A percentile compares a stretch with the other conserved stretches of the same genome.
phyloP scores from a whole-genome alignment of 2,888 invertebrate genomes.

The Dichetophora obliterata region DNA sequence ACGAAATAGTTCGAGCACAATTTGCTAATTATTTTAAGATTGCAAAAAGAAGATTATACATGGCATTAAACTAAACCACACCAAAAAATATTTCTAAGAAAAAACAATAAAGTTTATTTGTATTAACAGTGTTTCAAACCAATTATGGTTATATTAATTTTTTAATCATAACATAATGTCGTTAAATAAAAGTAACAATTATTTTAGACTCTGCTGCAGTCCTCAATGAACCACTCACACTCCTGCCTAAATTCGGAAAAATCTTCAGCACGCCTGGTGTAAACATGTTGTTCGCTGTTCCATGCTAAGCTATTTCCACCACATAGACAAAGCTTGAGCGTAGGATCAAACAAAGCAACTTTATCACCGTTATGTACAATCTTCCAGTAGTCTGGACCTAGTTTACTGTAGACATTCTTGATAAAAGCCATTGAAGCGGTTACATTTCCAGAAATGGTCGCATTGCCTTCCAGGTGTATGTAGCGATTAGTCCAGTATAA shows the following conservation, averaged over 20 bases:
- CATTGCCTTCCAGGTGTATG: slow-evolving; percentile 46
- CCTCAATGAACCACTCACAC: slow-evolving; percentile 58
- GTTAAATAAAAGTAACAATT: neutral
- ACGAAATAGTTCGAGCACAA: neutral
- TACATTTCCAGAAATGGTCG: slow-evolving; percentile 1
- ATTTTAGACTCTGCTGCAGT: slow-evolving; percentile 52
- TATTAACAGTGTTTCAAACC: neutral
- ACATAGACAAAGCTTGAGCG: slow-evolving; percentile 49
- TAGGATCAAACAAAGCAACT: slow-evolving; percentile 51
- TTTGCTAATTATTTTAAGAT: neutral
- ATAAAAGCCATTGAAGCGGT: slow-evolving; percentile 45
- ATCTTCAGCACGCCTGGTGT: slow-evolving; percentile 52
- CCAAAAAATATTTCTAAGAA: too few relatives aligned
- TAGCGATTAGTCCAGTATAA: slow-evolving; percentile 57
- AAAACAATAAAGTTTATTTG: neutral
- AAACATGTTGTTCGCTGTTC: slow-evolving; percentile 56
- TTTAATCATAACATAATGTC: neutral
- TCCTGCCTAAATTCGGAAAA: slow-evolving; percentile 48
- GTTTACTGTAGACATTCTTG: slow-evolving; percentile 57
- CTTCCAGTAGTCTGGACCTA: slow-evolving; percentile 51
- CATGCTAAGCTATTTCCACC: slow-evolving; percentile 54
- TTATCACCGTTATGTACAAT: slow-evolving; percentile 46
- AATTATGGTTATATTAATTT: neutral
- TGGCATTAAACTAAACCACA: neutral
- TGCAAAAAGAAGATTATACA: neutral